Evolutionary conservation across 1,140 invertebrate genomes (phyloP), one percentile per base, ranked within the genome.

Genomic region (Leptestheria dahalacensis): DNA sequence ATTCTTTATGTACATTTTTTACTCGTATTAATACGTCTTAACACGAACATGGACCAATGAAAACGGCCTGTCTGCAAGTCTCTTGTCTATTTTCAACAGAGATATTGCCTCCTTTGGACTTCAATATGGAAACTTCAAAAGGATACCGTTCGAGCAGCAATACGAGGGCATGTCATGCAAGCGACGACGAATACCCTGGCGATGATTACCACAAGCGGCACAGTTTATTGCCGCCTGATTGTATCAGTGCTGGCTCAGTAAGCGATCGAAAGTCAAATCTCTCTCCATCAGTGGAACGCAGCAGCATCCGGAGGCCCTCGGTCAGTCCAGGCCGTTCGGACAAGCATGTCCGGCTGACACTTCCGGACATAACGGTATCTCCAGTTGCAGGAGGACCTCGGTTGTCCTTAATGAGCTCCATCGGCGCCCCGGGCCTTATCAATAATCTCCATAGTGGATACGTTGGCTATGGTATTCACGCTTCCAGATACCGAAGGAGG

Each of bases 401-500:
- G 20, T 41, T 56, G 12, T 56, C 53, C 4, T 25, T 56, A 15
- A 41, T 56, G 1, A 56, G 41, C 11, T 10, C 53, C 1, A 56
- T 41, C 33, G 15, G 6, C 6, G 6, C 33, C 15, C 33, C 33
- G 6, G 33, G 33, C 33, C 33, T 41, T 15, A 41, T 41, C 6
- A 41, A 6, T 15, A 41, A 41, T 41, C 6, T 15, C 6, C 33
- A 41, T 41, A 15, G 33, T 9, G 33, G 33, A 41, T 41, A 41
- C 33, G 33, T 41, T 9, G 33, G 33, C 6, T 41, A 41, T 41
- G 33, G 33, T 15, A 41, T 41, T 15, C 33, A 41, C 33, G 33
- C 33, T 15, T 41, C 33, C 6, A 41, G 33, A 41, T 41, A 41
- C 33, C 6, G 33, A 15, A 41, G 88, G 60, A 77, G 88, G 50